Evolutionary conservation across 2,888 invertebrate genomes (phyloP), one percentile per base, ranked within the genome.

Genomic region (Stenichneumon culpator): DNA sequence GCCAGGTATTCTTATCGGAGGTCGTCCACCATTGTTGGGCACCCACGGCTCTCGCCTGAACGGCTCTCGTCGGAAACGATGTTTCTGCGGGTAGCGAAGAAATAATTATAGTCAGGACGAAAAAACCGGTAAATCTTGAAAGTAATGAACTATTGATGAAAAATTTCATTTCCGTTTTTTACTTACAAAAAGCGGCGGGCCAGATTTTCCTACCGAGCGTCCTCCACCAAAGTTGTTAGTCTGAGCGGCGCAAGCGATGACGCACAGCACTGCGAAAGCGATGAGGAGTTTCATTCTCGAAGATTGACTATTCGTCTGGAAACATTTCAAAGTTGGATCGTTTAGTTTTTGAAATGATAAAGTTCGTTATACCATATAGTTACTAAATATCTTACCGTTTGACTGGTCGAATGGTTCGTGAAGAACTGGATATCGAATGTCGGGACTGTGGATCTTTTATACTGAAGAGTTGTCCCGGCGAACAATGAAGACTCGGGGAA

Each of bases 1-100:
- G 39, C 39, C 11, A 39, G 39, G 11, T 39, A 39, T 39, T 11
- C 2, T 39, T 39, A 39, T 39, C 11, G 39, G 39, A 2, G 39
- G 39, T 11, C 39, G 39, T 11, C 39, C 39, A 39, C 9, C 39
- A 39, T 11, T 39, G 39, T 0, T 39, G 39, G 2, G 39, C 2
- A 39, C 39, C 11, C 11, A 39, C 2, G 39, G 39, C 39, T 39
- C 39, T 11, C 39, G 9, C 11, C 39, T 39, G 39, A 39, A 39
- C 2, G 39, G 87, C 28, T 82, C 79, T 28, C 87, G 86, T 54
- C 87, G 87, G 47, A 82, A 73, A 72, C 82, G 82, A 50, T 63
- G 60, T 9, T 3, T 2, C 85, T 85, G 50, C 11, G 67, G 72
- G n/a, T 47, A 16, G 52, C 22, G 7, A 32, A 39, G 14, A 54